Evolutionary conservation across 1,140 invertebrate genomes (phyloP).

Genomic region (Conopomorpha cramerella): DNA sequence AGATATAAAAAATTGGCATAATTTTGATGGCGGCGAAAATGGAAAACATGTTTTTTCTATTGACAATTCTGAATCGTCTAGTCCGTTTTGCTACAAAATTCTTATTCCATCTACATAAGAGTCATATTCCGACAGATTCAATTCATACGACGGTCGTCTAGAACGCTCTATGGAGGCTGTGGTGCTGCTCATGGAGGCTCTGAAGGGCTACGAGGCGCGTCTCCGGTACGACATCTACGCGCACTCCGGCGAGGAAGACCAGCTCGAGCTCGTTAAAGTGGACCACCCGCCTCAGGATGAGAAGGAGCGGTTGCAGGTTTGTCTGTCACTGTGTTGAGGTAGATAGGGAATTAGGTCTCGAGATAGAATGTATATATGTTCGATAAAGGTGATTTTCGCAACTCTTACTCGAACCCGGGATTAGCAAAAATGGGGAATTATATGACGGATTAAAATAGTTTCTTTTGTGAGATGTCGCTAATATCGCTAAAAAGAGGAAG

Average conservation of each 20-base stretch:
- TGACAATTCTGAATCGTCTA: no score
- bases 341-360: no score
- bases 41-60: no score
- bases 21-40: no score
- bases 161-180: constrained; percentile 91
- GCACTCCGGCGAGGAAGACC: constrained; percentile 89
- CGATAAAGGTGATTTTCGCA: no score
- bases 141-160: constrained; percentile 83
- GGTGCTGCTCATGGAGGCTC: constrained; percentile 92
- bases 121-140: constrained; percentile 26
- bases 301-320: constrained; percentile 75
- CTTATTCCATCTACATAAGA: neutral
- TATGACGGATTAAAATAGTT: no score
- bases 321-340: constrained; percentile 4
- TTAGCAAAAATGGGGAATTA: no score
- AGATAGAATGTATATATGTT: no score
- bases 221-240: constrained; percentile 93
- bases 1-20: neutral
- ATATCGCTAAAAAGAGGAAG: no score
- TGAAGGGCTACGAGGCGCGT: constrained; percentile 87
- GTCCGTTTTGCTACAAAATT: constrained; percentile 1
- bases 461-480: no score
- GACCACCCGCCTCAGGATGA: constrained; percentile 82
- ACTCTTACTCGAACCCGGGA: no score
- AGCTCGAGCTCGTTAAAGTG: constrained; percentile 74